Evolutionary conservation across 2,888 invertebrate species (phyloP), one percentile per base, ranked within the genome.

Genomic region (Rotaria socialis): DNA sequence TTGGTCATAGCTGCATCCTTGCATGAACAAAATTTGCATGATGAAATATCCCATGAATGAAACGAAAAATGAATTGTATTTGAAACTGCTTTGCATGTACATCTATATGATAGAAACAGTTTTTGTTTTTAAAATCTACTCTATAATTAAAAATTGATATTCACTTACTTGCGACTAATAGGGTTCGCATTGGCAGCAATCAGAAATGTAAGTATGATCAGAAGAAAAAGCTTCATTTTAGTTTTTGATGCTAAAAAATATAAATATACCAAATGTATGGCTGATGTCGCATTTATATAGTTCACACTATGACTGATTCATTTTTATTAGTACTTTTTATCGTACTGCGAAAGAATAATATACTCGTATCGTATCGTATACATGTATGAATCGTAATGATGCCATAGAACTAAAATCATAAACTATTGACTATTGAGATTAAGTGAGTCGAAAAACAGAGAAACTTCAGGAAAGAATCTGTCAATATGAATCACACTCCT

Each of bases 1-100:
- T 80, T 43, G 10, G 24, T 47, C 80, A 80, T 47, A 11, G 80
- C 24, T 43, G 47, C 22, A 47, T 80, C 80, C 0, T 47, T 80
- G 24, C 80, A 80, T 80, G 80, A 80, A n/a, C 80, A 80, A 16
- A 80, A 8, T 47, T 80, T 80, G n/a, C 80, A 80, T n/a, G 80
- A 80, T 47, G 80, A 80, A 24, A 47, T 24, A 24, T 80, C 80
- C 80, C 80, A 80, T 24, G 24, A 24, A 80, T 80, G 80, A 43
- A 80, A 80, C 3, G 80, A 35, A 80, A 47, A 47, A 47, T 47
- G 24, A 80, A 80, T 24, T n/a, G 80, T 80, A 47, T 80, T 80
- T n/a, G 80, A 80, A 43, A 80, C 80, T n/a, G 80, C 80, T 24
- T 43, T 80, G 14, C 80, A 80, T 80, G 47, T 80, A 14, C 80